phyloP scores from a whole-genome alignment of 2,113 vertebrate genomes.

The Gila orcuttii region DNA sequence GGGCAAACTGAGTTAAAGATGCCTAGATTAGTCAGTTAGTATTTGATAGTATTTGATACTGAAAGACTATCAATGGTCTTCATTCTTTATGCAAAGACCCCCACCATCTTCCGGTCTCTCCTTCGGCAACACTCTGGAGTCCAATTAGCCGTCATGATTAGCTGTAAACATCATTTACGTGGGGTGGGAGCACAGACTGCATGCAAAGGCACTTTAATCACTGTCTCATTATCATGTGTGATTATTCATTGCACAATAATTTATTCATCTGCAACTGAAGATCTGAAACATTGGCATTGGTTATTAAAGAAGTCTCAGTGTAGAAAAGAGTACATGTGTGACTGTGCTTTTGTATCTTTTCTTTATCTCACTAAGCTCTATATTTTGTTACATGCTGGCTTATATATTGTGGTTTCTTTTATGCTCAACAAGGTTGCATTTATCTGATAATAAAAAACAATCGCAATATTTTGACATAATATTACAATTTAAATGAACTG shows the following conservation, averaged over 20 bases:
- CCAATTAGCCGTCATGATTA: conserved; percentile 36
- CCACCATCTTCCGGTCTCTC: not conserved
- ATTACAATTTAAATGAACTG: not conserved
- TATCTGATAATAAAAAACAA: not conserved
- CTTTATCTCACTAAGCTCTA: not conserved
- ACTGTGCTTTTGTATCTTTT: not conserved
- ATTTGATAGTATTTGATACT: not conserved
- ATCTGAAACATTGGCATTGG: conserved; percentile 34
- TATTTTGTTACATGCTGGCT: not conserved
- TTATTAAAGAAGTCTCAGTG: not conserved
- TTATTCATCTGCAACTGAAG: not conserved
- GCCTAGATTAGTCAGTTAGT: not conserved
- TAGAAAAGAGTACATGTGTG: not conserved
- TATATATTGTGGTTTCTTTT: not conserved
- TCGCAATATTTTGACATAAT: not conserved
- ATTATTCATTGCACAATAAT: conserved; percentile 11
- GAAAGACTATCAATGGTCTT: not conserved
- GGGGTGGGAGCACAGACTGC: conserved; percentile 15
- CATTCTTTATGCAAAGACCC: conserved; percentile 4
- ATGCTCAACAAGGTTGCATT: not conserved
- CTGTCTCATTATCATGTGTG: conserved; percentile 13
- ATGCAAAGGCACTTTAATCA: conserved; percentile 45
- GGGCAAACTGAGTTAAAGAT: not conserved
- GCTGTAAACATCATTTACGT: conserved; percentile 33
- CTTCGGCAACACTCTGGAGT: not conserved